These are phyloP conservation scores for Leucoraja ocellata DNA, from an alignment of 2,797 vertebrate species.

Conservation along the genomic window DNA sequence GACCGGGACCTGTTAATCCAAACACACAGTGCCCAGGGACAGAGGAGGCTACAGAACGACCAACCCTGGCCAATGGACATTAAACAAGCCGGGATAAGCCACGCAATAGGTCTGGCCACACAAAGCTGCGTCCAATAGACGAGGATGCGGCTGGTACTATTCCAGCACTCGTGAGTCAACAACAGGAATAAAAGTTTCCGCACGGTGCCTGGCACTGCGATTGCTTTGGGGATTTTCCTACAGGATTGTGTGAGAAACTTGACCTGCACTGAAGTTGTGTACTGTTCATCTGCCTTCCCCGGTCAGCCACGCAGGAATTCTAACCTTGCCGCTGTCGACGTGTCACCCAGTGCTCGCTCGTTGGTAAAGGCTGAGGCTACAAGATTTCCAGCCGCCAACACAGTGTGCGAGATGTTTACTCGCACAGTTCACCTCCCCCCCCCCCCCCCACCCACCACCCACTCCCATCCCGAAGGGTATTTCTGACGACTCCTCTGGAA, in stretches of 20 bases:
- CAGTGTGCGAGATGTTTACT: neutral
- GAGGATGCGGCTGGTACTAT: neutral
- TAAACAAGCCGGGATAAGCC: neutral
- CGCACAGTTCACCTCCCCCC: neutral
- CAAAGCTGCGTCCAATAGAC: neutral
- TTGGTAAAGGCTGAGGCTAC: neutral
- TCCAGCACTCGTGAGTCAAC: neutral
- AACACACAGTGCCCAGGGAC: neutral
- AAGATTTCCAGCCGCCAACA: neutral
- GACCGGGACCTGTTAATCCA: neutral
- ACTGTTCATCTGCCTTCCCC: neutral
- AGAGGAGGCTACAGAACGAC: neutral
- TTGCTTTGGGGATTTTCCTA: slow-evolving; percentile 10
- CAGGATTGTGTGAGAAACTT: neutral
- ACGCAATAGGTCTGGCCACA: neutral
- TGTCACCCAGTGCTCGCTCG: neutral
- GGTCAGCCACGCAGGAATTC: neutral
- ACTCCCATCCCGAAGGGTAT: neutral
- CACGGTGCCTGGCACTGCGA: neutral
- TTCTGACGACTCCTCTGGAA: neutral
- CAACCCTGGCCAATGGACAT: neutral
- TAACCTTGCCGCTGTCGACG: neutral
- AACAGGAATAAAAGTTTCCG: neutral
- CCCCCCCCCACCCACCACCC: too few species aligned
- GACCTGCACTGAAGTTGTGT: neutral